Evolutionary conservation across 2,113 vertebrate genomes (phyloP).

Genomic region (Strix aluco): DNA sequence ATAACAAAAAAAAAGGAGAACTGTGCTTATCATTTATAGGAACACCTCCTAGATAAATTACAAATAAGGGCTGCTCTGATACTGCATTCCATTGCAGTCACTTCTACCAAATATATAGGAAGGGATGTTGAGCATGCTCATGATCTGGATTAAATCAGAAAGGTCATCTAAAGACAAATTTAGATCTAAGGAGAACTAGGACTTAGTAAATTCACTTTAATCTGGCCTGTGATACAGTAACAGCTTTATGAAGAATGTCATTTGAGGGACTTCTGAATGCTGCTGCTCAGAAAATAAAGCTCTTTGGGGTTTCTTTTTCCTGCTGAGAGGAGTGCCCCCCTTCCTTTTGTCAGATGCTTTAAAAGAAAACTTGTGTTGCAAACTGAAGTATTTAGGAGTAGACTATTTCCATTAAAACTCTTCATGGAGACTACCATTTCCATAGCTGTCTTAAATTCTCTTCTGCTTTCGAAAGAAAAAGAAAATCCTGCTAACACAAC

Average conservation of each 20-base stretch:
- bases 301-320: neutral
- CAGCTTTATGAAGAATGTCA: neutral
- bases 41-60: constrained; percentile 39
- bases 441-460: neutral
- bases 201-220: constrained; percentile 5
- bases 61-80: neutral
- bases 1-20: neutral
- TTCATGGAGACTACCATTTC: accelerated
- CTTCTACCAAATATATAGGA: constrained; percentile 2
- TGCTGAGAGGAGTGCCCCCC: neutral
- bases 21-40: neutral
- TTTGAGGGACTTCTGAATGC: neutral
- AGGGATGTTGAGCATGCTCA: neutral
- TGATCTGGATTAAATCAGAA: constrained; percentile 54
- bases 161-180: constrained; percentile 4
- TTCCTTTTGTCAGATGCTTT: neutral
- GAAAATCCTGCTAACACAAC: neutral
- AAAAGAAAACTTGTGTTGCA: neutral
- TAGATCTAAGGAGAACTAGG: neutral
- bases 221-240: neutral
- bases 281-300: neutral
- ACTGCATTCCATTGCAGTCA: constrained; percentile 28
- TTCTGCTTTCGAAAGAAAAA: neutral
- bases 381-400: neutral
- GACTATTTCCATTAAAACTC: neutral